Evolutionary conservation across 2,888 invertebrate species (phyloP).

Genomic region (Eubasilissa splendida): DNA sequence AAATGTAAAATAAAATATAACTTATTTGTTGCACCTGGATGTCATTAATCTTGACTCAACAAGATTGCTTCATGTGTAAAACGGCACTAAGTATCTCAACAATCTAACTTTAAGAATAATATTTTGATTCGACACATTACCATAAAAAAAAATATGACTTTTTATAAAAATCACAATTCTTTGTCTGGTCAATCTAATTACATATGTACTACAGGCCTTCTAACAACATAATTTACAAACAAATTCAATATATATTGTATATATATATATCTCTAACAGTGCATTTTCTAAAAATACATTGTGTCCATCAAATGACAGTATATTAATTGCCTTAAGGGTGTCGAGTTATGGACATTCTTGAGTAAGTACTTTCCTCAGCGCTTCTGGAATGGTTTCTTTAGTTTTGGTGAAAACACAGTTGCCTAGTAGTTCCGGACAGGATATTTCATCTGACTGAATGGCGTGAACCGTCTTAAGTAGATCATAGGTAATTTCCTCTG

Average conservation of each 20-base stretch:
- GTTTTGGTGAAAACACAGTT: slow-evolving; percentile 84
- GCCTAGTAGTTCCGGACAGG: slow-evolving; percentile 85
- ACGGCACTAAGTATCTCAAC: too few species aligned
- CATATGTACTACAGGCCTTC: not conserved
- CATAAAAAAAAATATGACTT: too few species aligned
- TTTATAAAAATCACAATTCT: too few species aligned
- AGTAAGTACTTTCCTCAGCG: slow-evolving; percentile 75
- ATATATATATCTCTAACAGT: not conserved
- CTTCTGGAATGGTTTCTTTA: slow-evolving; percentile 87
- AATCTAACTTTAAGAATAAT: too few species aligned
- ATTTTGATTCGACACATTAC: too few species aligned
- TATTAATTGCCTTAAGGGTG: not conserved
- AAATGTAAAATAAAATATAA: too few species aligned
- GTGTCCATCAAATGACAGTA: not conserved
- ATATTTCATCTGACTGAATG: slow-evolving; percentile 80
- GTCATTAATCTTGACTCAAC: too few species aligned
- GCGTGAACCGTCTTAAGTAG: slow-evolving; percentile 83
- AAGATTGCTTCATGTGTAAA: too few species aligned
- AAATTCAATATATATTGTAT: not conserved
- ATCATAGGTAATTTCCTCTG: slow-evolving; percentile 93
- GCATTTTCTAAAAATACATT: slow-evolving; percentile 6
- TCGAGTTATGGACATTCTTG: slow-evolving; percentile 6
- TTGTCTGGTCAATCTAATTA: not conserved
- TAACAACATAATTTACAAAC: not conserved
- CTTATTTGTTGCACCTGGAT: too few species aligned